phyloP scores from a whole-genome alignment of 2,888 invertebrate genomes.

The Drosophila fungiperda region DNA sequence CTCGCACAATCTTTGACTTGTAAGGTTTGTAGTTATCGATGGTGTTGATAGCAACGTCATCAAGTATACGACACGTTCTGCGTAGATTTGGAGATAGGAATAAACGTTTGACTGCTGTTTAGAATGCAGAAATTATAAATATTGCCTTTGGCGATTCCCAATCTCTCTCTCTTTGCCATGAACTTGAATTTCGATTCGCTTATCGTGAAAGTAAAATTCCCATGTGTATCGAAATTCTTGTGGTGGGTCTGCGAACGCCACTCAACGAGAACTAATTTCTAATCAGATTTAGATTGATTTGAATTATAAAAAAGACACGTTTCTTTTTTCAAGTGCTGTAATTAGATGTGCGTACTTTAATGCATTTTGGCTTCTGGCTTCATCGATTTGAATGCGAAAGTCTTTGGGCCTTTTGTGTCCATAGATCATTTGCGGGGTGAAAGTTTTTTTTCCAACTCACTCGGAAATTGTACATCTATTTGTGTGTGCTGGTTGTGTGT shows the following conservation, averaged over 20 bases:
- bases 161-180: slow-evolving; percentile 58
- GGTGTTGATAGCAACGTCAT: slow-evolving; percentile 45
- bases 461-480: slow-evolving; percentile 37
- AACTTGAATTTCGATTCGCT: slow-evolving; percentile 68
- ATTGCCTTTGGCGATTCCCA: slow-evolving; percentile 20
- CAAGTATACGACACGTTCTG: slow-evolving; percentile 11
- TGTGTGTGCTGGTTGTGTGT: neutral
- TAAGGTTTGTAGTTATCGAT: slow-evolving; percentile 40
- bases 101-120: neutral
- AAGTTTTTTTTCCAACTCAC: slow-evolving; percentile 59
- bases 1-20: slow-evolving; percentile 15
- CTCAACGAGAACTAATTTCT: slow-evolving; percentile 68
- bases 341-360: slow-evolving; percentile 65
- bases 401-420: slow-evolving; percentile 45
- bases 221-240: slow-evolving; percentile 33
- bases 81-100: neutral
- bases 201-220: slow-evolving; percentile 65
- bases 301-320: neutral
- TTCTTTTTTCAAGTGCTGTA: slow-evolving; percentile 46
- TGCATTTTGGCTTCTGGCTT: slow-evolving; percentile 39
- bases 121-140: slow-evolving; percentile 18
- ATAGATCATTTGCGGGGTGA: slow-evolving; percentile 78
- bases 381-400: slow-evolving; percentile 49
- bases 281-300: slow-evolving; percentile 50
- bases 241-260: neutral